Conservation (phyloP, 2,888 invertebrate genomes). For the Fragum whitleyi region DNA sequence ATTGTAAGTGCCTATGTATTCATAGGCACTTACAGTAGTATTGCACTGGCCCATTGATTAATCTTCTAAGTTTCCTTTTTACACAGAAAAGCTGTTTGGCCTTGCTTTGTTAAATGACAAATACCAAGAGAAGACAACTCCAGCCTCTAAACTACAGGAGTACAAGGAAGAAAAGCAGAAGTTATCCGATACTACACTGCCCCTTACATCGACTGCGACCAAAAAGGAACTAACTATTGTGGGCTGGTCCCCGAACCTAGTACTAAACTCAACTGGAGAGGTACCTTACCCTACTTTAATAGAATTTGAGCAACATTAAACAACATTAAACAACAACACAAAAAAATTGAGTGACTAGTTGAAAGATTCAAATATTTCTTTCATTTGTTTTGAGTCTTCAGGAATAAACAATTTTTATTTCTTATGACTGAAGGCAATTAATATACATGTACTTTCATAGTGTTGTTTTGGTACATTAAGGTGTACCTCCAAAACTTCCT, state of each 20-base stretch:
- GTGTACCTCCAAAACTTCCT: no score
- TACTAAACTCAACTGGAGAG: constrained; percentile 76
- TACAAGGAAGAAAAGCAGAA: constrained; percentile 54
- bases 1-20: no score
- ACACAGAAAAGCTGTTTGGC: constrained; percentile 56
- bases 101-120: constrained; percentile 68
- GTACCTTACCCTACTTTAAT: constrained; percentile 48
- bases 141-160: constrained; percentile 36
- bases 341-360: no score
- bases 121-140: constrained; percentile 53
- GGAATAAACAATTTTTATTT: no score
- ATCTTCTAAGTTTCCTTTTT: no score
- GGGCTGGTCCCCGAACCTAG: constrained; percentile 78
- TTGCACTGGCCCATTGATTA: no score
- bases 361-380: no score
- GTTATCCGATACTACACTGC: constrained; percentile 64
- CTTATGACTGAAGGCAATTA: no score
- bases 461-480: no score
- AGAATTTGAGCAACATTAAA: no score
- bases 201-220: constrained; percentile 58
- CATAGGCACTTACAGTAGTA: no score
- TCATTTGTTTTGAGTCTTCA: no score
- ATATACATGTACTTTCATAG: background rate
- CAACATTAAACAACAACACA: background rate
- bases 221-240: constrained; percentile 73